Evolutionary conservation across 1,140 invertebrate genomes (phyloP).

Genomic region (Lethrus apterus): DNA sequence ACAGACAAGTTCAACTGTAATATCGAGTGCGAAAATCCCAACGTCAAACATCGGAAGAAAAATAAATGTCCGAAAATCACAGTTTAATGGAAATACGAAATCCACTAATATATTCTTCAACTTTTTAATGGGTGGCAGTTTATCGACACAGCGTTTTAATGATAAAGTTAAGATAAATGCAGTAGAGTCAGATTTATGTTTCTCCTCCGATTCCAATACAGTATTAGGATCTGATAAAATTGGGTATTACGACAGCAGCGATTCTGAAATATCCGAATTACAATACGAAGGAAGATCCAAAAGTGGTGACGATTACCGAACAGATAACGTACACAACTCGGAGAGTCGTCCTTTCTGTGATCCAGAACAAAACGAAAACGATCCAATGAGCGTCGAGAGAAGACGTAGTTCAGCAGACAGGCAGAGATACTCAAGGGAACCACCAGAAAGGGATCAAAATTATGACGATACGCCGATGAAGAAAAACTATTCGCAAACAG

Average conservation of each 20-base stretch:
- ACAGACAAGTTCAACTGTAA: not conserved
- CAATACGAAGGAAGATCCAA: not conserved
- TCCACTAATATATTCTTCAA: not conserved
- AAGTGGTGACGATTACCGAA: no score
- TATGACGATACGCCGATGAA: conserved; percentile 5
- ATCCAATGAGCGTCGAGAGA: conserved; percentile 9
- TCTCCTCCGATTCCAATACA: conserved; percentile 1
- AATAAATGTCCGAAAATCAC: conserved; percentile 13
- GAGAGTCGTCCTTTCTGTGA: no score
- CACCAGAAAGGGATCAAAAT: conserved; percentile 18
- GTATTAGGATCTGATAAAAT: conserved; percentile 7
- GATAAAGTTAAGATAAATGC: no score
- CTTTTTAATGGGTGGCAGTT: conserved; percentile 12
- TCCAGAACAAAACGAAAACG: no score
- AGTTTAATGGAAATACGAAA: conserved; percentile 2
- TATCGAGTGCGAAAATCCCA: not conserved
- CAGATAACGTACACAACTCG: no score
- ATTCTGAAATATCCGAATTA: conserved; percentile 20
- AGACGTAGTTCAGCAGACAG: not conserved
- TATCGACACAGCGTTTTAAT: no score
- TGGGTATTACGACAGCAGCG: conserved; percentile 16
- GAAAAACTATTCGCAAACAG: no score
- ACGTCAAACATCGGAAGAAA: not conserved
- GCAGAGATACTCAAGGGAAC: conserved; percentile 21
- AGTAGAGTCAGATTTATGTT: no score